phyloP scores from a whole-genome alignment of 1,140 invertebrate genomes.

The Papilio machaon region DNA sequence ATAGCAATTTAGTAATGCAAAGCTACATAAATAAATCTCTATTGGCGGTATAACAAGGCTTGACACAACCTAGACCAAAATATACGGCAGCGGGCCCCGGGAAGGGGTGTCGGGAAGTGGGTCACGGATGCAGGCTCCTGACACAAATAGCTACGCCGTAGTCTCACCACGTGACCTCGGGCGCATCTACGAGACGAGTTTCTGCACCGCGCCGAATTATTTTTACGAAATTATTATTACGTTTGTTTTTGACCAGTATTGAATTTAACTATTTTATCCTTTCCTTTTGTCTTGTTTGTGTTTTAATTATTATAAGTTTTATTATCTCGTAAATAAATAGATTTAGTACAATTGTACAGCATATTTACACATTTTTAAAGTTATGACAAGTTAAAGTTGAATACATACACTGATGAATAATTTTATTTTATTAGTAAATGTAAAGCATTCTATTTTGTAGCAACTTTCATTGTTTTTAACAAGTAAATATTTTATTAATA shows the following conservation, averaged over 20 bases:
- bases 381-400: no score
- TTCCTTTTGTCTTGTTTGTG: not conserved
- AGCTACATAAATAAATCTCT: conserved; percentile 32
- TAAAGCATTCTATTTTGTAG: no score
- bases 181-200: conserved; percentile 34
- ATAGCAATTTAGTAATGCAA: conserved; percentile 21
- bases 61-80: conserved; percentile 76
- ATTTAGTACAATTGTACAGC: not conserved
- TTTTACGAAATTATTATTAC: not conserved
- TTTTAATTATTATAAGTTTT: not conserved
- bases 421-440: no score
- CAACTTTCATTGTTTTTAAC: not conserved
- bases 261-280: not conserved
- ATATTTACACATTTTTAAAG: not conserved
- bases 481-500: not conserved
- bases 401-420: no score
- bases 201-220: conserved; percentile 13
- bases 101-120: conserved; percentile 71
- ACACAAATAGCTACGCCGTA: conserved; percentile 76
- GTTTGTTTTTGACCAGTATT: not conserved
- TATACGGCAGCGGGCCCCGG: conserved; percentile 65
- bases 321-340: not conserved
- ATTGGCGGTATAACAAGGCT: conserved; percentile 47
- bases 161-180: conserved; percentile 68
- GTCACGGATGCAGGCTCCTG: conserved; percentile 78